Evolutionary conservation across 2,888 invertebrate species (phyloP), one percentile per base, ranked within the genome.

Genomic region (Drosophila meridionalis): DNA sequence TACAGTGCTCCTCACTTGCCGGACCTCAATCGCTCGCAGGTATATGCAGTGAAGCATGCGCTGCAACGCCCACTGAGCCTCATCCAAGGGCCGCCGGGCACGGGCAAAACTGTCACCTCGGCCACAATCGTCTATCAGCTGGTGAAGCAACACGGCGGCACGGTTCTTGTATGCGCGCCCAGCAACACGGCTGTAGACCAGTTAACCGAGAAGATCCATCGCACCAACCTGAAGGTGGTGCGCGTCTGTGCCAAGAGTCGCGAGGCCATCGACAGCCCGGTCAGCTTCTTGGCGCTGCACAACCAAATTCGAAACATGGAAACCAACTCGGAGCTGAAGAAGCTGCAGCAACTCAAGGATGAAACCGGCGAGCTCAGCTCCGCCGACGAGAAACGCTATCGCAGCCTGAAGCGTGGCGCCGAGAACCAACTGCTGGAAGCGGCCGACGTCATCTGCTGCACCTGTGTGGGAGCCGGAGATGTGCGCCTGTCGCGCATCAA

Each of bases 151-250:
- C 98, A 96, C 83, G 97, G 98, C 5, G 98, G 98, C 1, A 98
- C 98, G 0, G 99, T 99, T 0, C 94, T 99, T 2, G 99, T 99
- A 0, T 99, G 99, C 92, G 99, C 99, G 0, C 99, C 99, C 0
- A 99, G 98, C 72, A 99, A 99, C 93, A 99, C 99, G 1, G 99
- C 99, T 32, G 99, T 99, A 0, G 99, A 99, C 93, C 99, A 99
- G 91, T 94, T 99, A 26, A 99, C 99, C 0, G 99, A 99, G 93
- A 99, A 99, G 93, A 99, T 99, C 64, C 99, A 99, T 93, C 95
- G 96, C 80, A 99, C 99, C 7, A 99, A 99, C 56, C 94, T 99
- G 47, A 99, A 99, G 93, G 94, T 94, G 5, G 98, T 99, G 3
- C 95, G 99, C 0, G 95, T 99, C 11, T 99, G 99, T 93, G 99